Evolutionary conservation across 2,797 vertebrate species (phyloP), one percentile per base, ranked within the genome.

Genomic region (Peromyscus attwateri): DNA sequence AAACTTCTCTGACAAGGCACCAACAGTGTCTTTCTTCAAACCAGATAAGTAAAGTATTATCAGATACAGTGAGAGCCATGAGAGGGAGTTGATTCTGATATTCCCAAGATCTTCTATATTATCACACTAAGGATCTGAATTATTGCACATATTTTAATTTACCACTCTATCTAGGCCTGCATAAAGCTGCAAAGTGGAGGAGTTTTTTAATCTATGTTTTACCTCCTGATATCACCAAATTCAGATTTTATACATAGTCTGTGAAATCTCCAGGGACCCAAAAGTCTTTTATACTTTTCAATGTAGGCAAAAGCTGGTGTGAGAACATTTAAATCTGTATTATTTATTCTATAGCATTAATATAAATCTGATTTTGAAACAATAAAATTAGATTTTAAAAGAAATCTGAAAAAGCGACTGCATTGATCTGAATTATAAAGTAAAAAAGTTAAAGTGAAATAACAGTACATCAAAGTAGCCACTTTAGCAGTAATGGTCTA

Each of bases 1-100:
- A 97, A 97, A 97, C 91, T 92, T 71, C 37, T 64, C 40, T 96
- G 96, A 96, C 64, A 94, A 88, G 80, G 7, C 17, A 46, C 49
- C 68, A 88, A 82, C 75, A n/a, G 85, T 12, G 4, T 91, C 73
- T 91, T 85, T 81, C 80, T 89, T 85, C 70, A 75, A 88, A 83
- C 3, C 70, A 10, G 52, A 46, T 43, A 87, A 73, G 37, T 71
- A 70, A 49, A 34, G 49, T 23, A 14, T 84, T 46, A 77, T 62
- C 55, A 68, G 82, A 57, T 1, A 27, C 68, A 27, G 17, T 6
- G 2, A 17, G 82, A 57, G 3, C 40, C 3, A 2, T 8, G 93
- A 60, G 13, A 16, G 34, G 8, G 27, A 40, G 70, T 0, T 16
- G 17, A 80, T 17, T 89, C 70, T 40, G 0, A 37, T 37, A 34